Conservation (phyloP, 1,140 invertebrate genomes). For the Drosophila kanapiae region DNA sequence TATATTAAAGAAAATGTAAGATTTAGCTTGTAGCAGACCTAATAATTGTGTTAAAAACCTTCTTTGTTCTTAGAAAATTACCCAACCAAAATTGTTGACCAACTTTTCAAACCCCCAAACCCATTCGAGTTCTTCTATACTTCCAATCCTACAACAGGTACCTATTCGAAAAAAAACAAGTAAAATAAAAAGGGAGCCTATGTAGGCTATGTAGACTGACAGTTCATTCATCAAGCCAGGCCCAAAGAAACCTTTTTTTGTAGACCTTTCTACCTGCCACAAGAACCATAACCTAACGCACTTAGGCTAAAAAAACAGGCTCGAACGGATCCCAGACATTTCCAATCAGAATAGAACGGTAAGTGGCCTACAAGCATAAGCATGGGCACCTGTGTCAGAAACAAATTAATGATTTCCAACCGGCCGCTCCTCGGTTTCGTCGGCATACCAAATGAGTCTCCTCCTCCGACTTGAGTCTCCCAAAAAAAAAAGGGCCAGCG, state of each 20-base stretch:
- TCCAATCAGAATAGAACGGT: slow-evolving; percentile 62
- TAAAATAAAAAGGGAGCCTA: slow-evolving; percentile 3
- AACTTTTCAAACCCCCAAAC: neutral
- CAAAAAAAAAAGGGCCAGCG: neutral
- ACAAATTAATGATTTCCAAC: slow-evolving; percentile 48
- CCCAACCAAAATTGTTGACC: neutral
- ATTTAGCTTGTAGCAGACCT: neutral
- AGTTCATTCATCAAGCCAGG: slow-evolving; percentile 51
- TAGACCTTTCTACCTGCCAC: slow-evolving; percentile 26
- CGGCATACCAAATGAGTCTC: slow-evolving; percentile 41
- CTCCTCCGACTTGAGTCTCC: neutral
- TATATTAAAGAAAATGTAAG: neutral
- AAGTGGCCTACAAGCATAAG: slow-evolving; percentile 2
- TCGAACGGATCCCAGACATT: slow-evolving; percentile 22
- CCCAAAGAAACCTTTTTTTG: slow-evolving; percentile 28
- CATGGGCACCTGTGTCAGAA: slow-evolving; percentile 13
- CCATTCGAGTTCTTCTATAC: neutral
- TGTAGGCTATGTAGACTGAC: slow-evolving; percentile 31
- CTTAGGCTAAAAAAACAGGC: slow-evolving; percentile 21
- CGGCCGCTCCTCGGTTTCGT: slow-evolving; percentile 6
- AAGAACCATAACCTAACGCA: slow-evolving; percentile 62
- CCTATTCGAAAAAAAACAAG: neutral
- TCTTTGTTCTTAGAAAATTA: neutral
- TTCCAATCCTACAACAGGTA: slow-evolving; percentile 34
- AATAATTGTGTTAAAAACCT: neutral